A percentile compares a stretch with the other conserved stretches of the same genome.
Conservation (phyloP, 1,140 invertebrate species). For the Heterodera schachtii region DNA sequence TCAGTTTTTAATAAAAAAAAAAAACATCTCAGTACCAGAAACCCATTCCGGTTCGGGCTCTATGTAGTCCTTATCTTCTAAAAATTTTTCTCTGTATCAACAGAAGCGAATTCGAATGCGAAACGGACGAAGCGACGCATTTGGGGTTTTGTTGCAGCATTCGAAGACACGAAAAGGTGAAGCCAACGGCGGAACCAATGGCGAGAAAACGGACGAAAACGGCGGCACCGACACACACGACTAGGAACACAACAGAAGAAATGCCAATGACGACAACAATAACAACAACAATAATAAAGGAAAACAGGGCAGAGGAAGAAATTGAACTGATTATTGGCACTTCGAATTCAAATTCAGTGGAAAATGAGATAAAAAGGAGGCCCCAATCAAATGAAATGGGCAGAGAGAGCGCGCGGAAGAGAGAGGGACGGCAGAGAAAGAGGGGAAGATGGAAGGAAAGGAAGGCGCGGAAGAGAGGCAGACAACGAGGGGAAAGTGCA, state of each 20-base stretch:
- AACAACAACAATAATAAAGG: neutral
- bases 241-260: slow-evolving; percentile 17
- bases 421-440: slow-evolving; percentile 10
- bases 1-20: too few species aligned
- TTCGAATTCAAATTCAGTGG: too few species aligned
- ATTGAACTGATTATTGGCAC: too few species aligned
- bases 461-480: too few species aligned
- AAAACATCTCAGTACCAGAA: too few species aligned
- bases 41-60: too few species aligned
- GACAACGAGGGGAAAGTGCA: neutral
- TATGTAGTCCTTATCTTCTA: too few species aligned
- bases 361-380: neutral
- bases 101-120: slow-evolving; percentile 10
- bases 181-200: slow-evolving; percentile 8
- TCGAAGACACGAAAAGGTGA: slow-evolving; percentile 2
- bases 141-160: slow-evolving; percentile 17
- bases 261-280: slow-evolving; percentile 4
- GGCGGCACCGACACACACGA: neutral
- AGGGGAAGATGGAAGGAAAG: slow-evolving; percentile 1
- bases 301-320: too few species aligned
- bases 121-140: slow-evolving; percentile 7
- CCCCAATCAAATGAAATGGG: neutral
- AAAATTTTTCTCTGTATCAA: neutral
- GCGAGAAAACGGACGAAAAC: neutral
- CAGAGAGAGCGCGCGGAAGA: neutral